phyloP scores from a whole-genome alignment of 1,140 invertebrate genomes.

The Apis mellifera region Amel_HAv3.1 CM009943.2:8266501-8267000 shows the following conservation, averaged over 20 bases:
- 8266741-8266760: neutral
- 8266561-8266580: neutral
- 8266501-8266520: neutral
- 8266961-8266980: slow-evolving; percentile 58
- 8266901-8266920: slow-evolving; percentile 54
- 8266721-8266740: neutral
- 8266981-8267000: slow-evolving; percentile 50
- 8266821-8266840: neutral
- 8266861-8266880: slow-evolving; percentile 59
- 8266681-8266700: neutral
- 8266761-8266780: neutral
- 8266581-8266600: neutral
- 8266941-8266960: slow-evolving; percentile 40
- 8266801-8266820: too few relatives aligned
- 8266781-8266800: too few relatives aligned
- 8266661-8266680: neutral
- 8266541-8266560: neutral
- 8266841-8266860: slow-evolving; percentile 43
- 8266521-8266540: neutral
- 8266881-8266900: slow-evolving; percentile 64
- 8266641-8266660: neutral
- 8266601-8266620: neutral
- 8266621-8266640: neutral
- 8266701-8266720: neutral
- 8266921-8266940: slow-evolving; percentile 41